phyloP scores from a whole-genome alignment of 2,113 vertebrate genomes.

The Pachyramphus minor region DNA sequence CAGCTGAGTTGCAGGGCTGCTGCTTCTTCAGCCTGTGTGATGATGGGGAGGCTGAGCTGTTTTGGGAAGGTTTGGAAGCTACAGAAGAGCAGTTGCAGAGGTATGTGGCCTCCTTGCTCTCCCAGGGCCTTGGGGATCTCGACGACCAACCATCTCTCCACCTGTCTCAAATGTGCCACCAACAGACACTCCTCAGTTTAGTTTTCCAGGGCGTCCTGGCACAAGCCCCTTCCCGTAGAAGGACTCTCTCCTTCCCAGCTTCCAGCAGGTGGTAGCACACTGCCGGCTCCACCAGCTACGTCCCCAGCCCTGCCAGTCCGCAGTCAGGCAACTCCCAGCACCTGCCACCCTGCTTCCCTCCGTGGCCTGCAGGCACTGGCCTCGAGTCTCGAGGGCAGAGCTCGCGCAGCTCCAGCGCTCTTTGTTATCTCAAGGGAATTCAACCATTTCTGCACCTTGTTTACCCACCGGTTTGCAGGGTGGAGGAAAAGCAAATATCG shows the following conservation, averaged over 20 bases:
- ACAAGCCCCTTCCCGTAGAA: neutral
- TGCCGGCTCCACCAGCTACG: neutral
- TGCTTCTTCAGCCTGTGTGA: neutral
- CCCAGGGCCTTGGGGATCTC: neutral
- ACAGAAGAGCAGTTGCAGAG: neutral
- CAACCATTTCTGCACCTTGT: slow-evolving; percentile 10
- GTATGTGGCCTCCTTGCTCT: neutral
- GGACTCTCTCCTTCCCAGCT: neutral
- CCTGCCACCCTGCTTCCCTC: neutral
- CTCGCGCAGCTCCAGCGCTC: neutral
- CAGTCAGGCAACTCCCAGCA: neutral
- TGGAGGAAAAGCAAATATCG: slow-evolving; percentile 39
- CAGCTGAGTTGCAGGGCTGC: neutral
- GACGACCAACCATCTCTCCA: accelerated
- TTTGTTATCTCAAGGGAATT: slow-evolving; percentile 1
- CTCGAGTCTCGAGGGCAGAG: neutral
- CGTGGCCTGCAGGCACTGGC: neutral
- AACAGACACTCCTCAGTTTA: neutral
- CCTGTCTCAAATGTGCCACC: neutral
- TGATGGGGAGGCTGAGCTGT: neutral
- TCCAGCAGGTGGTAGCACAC: slow-evolving; percentile 48
- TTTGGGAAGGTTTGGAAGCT: neutral
- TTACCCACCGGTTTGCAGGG: neutral
- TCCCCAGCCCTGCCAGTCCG: neutral
- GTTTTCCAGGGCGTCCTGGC: neutral